Conservation (phyloP, 2,797 vertebrate genomes). For the Pseudochaenichthys georgianus region DNA sequence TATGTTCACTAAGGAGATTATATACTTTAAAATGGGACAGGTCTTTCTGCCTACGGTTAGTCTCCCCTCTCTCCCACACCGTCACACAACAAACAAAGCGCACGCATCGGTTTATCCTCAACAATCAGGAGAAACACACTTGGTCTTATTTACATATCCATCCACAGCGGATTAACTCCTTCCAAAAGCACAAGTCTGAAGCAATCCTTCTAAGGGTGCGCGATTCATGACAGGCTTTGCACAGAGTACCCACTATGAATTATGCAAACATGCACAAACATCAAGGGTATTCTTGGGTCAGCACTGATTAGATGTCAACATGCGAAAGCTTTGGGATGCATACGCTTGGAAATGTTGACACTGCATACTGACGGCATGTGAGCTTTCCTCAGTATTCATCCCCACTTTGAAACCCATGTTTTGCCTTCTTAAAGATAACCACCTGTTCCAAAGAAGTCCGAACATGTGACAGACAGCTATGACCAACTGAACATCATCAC, state of each 20-base stretch:
- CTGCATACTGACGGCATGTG: constrained; percentile 5
- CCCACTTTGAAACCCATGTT: constrained; percentile 14
- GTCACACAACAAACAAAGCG: constrained; percentile 60
- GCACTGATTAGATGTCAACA: constrained; percentile 59
- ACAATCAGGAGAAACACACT: constrained; percentile 54
- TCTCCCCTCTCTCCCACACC: constrained; percentile 32
- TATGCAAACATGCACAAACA: constrained; percentile 59
- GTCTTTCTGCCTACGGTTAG: constrained; percentile 39
- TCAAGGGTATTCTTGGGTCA: constrained; percentile 69
- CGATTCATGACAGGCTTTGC: constrained; percentile 62
- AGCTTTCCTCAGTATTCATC: neutral
- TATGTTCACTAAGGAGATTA: constrained; percentile 54
- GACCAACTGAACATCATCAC: constrained; percentile 16
- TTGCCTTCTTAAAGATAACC: constrained; percentile 1
- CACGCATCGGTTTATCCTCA: constrained; percentile 55
- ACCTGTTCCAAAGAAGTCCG: constrained; percentile 41
- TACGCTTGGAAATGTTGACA: constrained; percentile 34
- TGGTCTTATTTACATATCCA: constrained; percentile 69
- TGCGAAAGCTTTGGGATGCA: constrained; percentile 41
- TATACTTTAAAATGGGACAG: constrained; percentile 37
- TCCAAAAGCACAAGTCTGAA: constrained; percentile 61
- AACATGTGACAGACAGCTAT: constrained; percentile 15
- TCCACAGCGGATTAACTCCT: constrained; percentile 67
- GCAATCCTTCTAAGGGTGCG: constrained; percentile 57
- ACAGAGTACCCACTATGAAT: constrained; percentile 59